A percentile compares a stretch with the other conserved stretches of the same genome.
Evolutionary conservation across 2,113 vertebrate genomes (phyloP).

Genomic region (Manacus vitellinus): DNA sequence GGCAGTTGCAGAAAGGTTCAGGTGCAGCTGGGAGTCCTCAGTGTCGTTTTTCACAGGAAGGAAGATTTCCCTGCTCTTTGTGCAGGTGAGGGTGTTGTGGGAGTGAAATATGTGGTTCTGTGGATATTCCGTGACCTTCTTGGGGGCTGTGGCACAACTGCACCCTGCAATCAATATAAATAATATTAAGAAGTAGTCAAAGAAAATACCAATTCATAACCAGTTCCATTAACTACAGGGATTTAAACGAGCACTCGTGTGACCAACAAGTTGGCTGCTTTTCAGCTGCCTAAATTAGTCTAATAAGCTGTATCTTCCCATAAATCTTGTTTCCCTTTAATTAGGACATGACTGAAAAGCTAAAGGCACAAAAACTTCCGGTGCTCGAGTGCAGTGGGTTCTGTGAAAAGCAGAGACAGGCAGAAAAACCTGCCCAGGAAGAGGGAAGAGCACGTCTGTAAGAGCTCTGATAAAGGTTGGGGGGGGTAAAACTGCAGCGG

Average conservation of each 20-base stretch:
- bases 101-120: not conserved
- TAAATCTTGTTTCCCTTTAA: not conserved
- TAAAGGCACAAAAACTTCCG: not conserved
- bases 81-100: not conserved
- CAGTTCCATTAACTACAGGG: not conserved
- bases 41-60: fast-evolving
- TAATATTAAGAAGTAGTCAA: not conserved
- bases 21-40: fast-evolving
- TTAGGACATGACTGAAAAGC: not conserved
- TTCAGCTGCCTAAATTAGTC: not conserved
- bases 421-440: not conserved
- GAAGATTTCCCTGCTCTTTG: not conserved
- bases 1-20: not conserved
- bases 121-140: not conserved
- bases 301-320: not conserved
- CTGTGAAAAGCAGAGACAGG: not conserved
- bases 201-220: not conserved
- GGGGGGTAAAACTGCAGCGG: not conserved
- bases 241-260: not conserved
- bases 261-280: not conserved
- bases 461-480: not conserved
- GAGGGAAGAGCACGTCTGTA: not conserved
- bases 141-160: not conserved
- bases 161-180: not conserved
- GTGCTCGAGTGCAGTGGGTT: fast-evolving